These are phyloP conservation scores for Disparrhopalites patrizii DNA, from an alignment of 2,888 invertebrate species.

Conservation along the genomic window DNA sequence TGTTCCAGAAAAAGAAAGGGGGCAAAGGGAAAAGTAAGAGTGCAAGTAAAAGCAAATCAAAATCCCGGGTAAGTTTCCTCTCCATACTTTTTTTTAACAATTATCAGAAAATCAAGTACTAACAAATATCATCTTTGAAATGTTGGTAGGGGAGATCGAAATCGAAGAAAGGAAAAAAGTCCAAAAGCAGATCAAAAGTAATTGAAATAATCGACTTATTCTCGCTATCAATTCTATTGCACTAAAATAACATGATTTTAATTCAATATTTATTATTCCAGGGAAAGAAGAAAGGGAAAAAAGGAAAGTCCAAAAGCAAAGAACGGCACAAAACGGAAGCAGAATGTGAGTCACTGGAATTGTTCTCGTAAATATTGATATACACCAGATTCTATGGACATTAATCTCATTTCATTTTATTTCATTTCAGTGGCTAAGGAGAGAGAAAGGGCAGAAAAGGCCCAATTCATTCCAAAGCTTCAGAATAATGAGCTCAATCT, in stretches of 20 bases:
- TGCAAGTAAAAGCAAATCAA: slow-evolving; percentile 9
- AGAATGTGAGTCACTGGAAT: slow-evolving; percentile 35
- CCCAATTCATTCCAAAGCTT: slow-evolving; percentile 53
- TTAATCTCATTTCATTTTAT: not conserved
- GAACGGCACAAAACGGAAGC: slow-evolving; percentile 44
- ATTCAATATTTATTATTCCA: not conserved
- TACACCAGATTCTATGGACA: not conserved
- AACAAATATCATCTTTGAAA: too few species aligned
- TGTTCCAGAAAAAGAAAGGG: slow-evolving; percentile 14
- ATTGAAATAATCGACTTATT: not conserved
- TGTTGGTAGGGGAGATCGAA: slow-evolving; percentile 20
- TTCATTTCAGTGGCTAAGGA: slow-evolving; percentile 42
- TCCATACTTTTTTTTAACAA: too few species aligned
- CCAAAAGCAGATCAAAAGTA: slow-evolving; percentile 19
- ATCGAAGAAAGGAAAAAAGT: slow-evolving; percentile 14
- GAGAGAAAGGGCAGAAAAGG: slow-evolving; percentile 50
- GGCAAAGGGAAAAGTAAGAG: slow-evolving; percentile 15
- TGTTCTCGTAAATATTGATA: not conserved
- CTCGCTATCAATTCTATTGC: not conserved
- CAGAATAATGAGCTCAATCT: slow-evolving; percentile 66
- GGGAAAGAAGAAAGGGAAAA: slow-evolving; percentile 32
- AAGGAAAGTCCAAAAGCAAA: slow-evolving; percentile 35
- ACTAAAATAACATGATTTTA: not conserved
- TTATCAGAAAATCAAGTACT: too few species aligned
- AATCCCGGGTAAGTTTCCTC: not conserved